These are phyloP conservation scores for Calidris pygmaea DNA, from an alignment of 2,113 vertebrate genomes.

Conservation along the genomic window DNA sequence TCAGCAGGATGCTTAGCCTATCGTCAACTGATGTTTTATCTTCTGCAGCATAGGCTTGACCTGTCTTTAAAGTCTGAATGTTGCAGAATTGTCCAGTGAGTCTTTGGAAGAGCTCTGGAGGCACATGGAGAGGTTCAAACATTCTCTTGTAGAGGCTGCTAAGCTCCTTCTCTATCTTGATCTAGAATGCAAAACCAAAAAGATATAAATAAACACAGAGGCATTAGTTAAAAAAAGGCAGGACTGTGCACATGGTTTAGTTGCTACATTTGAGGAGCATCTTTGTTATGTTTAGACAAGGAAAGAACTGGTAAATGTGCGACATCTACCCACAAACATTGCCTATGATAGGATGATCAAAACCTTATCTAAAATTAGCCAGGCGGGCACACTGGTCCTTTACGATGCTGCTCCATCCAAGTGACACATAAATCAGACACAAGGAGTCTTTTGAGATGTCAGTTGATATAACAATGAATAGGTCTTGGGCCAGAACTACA, in stretches of 20 bases:
- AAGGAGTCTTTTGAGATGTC: neutral
- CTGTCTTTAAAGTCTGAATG: conserved; percentile 89
- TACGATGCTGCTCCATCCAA: neutral
- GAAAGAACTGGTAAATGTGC: neutral
- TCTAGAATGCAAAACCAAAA: conserved; percentile 74
- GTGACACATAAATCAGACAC: neutral
- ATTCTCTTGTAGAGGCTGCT: conserved; percentile 88
- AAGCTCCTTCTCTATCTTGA: conserved; percentile 94
- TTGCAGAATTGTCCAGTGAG: conserved; percentile 96
- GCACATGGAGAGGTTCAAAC: conserved; percentile 94
- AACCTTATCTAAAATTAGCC: neutral
- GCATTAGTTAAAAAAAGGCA: neutral
- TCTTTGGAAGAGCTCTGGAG: conserved; percentile 90
- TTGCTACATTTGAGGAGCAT: neutral
- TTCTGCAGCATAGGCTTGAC: conserved; percentile 91
- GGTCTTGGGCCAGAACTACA: neutral
- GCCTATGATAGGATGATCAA: neutral
- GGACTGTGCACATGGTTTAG: neutral
- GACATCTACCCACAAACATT: neutral
- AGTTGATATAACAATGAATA: neutral
- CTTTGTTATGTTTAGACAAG: neutral
- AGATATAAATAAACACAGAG: neutral
- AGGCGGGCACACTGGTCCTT: neutral
- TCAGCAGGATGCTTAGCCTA: conserved; percentile 93
- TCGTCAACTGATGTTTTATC: conserved; percentile 97